Evolutionary conservation across 2,797 vertebrate genomes (phyloP), one percentile per base, ranked within the genome.

Genomic region (Chelonia mydas): DNA sequence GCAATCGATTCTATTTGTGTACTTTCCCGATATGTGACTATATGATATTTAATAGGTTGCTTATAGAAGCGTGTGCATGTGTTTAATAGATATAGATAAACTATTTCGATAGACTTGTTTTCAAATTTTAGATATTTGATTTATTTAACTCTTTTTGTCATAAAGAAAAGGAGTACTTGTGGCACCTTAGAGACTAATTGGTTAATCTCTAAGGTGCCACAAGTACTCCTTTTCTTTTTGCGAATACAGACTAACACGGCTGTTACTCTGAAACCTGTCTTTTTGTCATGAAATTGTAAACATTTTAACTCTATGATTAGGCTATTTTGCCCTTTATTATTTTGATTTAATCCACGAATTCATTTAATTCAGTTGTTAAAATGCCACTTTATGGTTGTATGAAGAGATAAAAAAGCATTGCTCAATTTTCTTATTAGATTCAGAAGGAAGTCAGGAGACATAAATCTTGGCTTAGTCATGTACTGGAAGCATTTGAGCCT

Each of bases 211-310:
- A 41, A 41, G 41, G 41, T 41, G 41, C 41, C 41, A 41, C 41
- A 41, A 41, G 41, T 41, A 41, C 41, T 41, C 41, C 41, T 41
- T 41, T 41, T 41, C 41, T 41, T 41, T 41, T 41, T 41, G 41
- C 41, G 41, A 41, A 41, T 41, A 41, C 41, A 41, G 41, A 41
- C 41, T 41, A 41, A 41, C 41, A 41, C 41, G 41, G 41, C 41
- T 41, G 41, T 5, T 41, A 5, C 41, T 41, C 41, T 41, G 41
- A 41, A 41, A 41, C 41, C 41, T 41, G 5, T 17, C 16, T 65
- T n/a, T 65, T 65, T 65, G 33, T 85, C 98, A 98, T 61, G 96
- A 98, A 97, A 78, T 10, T 47, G 77, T 55, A 27, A 57, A 27
- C 41, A 47, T 31, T 47, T 76, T 15, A 27, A 47, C 19, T 77